Base-by-base conservation (phyloP, 2,113 vertebrate genomes). In the Festucalex cinctus region DNA sequence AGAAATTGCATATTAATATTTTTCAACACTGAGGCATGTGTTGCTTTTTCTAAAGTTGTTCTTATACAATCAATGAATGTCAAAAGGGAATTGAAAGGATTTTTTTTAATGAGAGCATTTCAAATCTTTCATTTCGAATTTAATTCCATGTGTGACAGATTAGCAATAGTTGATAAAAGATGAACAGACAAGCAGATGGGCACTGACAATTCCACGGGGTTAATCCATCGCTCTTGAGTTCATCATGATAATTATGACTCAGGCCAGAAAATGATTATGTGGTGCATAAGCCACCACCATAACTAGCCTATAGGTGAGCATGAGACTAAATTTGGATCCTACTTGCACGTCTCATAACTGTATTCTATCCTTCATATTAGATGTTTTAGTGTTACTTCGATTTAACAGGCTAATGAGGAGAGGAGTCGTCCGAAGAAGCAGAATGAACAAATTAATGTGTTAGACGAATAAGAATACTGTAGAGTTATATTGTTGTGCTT, bases 181-280 rank as follows among this genome's bases (percentile, higher is more conserved):
- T 20, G 2, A 71, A 67, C 67, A 74, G 68, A 70, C 57, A 54
- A 53, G 54, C 79, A 75, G 68, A 76, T 75, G 66, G 82, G 53
- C 60, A 0, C 1, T 37, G 41, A 69, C 61, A 69, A 66, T 82
- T 77, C 63, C 3, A 1, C 39, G 51, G 57, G 67, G 77, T 77
- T 77, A 79, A 66, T 72, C 61, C 49, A 46, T 5, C 6, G 54
- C 51, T 56, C 35, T 46, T 46, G 43, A 57, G 56, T 66, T 76
- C 68, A 71, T 67, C 43, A 12, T 53, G 56, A 68, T 69, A 79
- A 57, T 66, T 68, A 63, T 46, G 65, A 61, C 37, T 57, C 41
- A n/a, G 36, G 32, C 17, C 44, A 67, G 41, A 56, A 54, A 62
- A 66, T 60, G 63, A 39, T 53, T 59, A 66, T 44, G 26, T 48